phyloP scores from a whole-genome alignment of 2,113 vertebrate species.

The Tor tambroides region DNA sequence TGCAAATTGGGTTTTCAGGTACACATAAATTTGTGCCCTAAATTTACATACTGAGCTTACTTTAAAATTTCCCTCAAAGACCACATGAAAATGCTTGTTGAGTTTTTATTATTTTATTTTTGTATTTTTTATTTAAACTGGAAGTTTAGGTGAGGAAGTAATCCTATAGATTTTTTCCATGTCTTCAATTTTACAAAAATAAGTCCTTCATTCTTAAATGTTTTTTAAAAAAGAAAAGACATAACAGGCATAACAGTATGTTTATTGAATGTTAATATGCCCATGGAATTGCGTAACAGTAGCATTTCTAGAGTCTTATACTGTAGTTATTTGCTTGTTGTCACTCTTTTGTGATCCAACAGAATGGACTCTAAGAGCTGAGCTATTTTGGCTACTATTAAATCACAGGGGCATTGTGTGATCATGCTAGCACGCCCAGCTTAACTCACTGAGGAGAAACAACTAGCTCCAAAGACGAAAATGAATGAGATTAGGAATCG shows the following conservation, averaged over 20 bases:
- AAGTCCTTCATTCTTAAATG: too few relatives aligned
- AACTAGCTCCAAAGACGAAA: neutral
- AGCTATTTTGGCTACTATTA: neutral
- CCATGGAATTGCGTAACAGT: too few relatives aligned
- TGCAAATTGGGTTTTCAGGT: neutral
- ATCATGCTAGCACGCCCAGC: neutral
- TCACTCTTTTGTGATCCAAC: neutral
- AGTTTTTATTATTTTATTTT: too few relatives aligned
- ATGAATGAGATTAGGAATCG: neutral
- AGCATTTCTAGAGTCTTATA: too few relatives aligned
- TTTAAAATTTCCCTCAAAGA: neutral
- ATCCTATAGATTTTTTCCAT: neutral
- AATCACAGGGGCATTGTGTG: neutral
- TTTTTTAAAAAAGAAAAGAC: too few relatives aligned
- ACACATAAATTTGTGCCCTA: neutral
- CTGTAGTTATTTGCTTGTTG: too few relatives aligned
- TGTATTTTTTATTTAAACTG: too few relatives aligned
- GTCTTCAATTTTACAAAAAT: too few relatives aligned
- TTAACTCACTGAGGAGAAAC: neutral
- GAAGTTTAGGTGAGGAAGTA: neutral
- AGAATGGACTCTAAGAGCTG: neutral
- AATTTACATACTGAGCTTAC: neutral
- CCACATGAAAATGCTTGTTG: too few relatives aligned
- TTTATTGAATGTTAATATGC: too few relatives aligned
- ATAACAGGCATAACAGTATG: too few relatives aligned